Evolutionary conservation across 2,888 invertebrate genomes (phyloP).

Genomic region (Leptura quadrifasciata): DNA sequence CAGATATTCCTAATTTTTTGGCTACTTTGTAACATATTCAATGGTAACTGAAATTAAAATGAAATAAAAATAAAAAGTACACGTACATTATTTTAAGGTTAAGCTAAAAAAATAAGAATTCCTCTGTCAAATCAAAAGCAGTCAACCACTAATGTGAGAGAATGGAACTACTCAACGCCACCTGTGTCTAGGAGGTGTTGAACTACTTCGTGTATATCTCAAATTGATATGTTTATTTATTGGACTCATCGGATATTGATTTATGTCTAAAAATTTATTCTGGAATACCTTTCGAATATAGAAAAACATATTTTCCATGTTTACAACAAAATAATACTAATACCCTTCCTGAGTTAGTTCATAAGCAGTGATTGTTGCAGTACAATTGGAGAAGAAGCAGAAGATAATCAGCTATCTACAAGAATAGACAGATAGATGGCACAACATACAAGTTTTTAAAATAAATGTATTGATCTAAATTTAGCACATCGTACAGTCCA

Average conservation of each 20-base stretch:
- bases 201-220: too few relatives aligned
- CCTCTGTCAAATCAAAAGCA: neutral
- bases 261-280: too few relatives aligned
- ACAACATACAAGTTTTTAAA: conserved; percentile 43
- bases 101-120: neutral
- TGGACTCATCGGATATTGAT: too few relatives aligned
- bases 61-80: neutral
- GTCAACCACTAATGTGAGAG: neutral
- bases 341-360: too few relatives aligned
- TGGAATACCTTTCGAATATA: too few relatives aligned
- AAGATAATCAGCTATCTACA: neutral
- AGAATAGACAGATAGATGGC: conserved; percentile 6
- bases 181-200: too few relatives aligned
- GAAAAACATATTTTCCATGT: too few relatives aligned
- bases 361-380: too few relatives aligned
- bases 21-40: conserved; percentile 59
- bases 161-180: neutral
- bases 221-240: too few relatives aligned
- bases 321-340: too few relatives aligned
- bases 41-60: conserved; percentile 20
- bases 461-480: conserved; percentile 53
- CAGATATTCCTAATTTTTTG: conserved; percentile 54
- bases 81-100: conserved; percentile 19
- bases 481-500: conserved; percentile 22
- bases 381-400: too few relatives aligned